Evolutionary conservation across 2,888 invertebrate genomes (phyloP).

Genomic region (Drosophila pseudotalamancana): DNA sequence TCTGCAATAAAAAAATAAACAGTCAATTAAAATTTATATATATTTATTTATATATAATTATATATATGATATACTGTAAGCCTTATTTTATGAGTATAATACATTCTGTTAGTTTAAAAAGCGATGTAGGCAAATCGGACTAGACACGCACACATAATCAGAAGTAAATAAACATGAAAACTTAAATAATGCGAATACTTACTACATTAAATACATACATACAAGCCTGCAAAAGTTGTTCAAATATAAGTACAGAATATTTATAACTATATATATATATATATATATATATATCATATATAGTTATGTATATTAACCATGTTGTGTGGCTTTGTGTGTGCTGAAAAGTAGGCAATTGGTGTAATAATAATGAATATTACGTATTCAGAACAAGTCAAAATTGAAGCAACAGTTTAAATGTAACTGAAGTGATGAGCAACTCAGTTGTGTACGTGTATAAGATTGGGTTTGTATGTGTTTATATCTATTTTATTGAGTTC

Average conservation of each 20-base stretch:
- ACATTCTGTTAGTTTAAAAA: slow-evolving; percentile 34
- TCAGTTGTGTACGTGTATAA: slow-evolving; percentile 1
- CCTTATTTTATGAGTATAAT: slow-evolving; percentile 10
- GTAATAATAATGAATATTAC: too few relatives aligned
- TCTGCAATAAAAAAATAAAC: slow-evolving; percentile 70
- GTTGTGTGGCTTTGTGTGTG: slow-evolving; percentile 24
- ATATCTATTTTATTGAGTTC: slow-evolving; percentile 33
- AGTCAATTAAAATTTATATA: slow-evolving; percentile 42
- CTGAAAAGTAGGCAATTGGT: slow-evolving; percentile 23
- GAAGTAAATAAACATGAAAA: slow-evolving; percentile 7
- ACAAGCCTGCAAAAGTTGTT: slow-evolving; percentile 80
- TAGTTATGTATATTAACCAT: slow-evolving; percentile 26
- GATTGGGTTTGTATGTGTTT: slow-evolving; percentile 12
- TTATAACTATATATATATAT: slow-evolving; percentile 21
- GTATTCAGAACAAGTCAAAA: slow-evolving; percentile 28
- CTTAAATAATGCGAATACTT: slow-evolving; percentile 62
- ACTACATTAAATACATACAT: slow-evolving; percentile 80
- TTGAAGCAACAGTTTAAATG: slow-evolving; percentile 36
- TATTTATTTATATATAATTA: too few relatives aligned
- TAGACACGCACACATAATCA: slow-evolving; percentile 29
- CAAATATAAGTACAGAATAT: slow-evolving; percentile 55
- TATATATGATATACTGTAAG: slow-evolving; percentile 6
- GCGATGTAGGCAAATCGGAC: slow-evolving; percentile 19
- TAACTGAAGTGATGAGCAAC: slow-evolving; percentile 20
- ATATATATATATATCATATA: slow-evolving; percentile 20